These are phyloP conservation scores for Alviniconcha marisindica DNA, from an alignment of 1,140 invertebrate genomes.

Conservation along the genomic window DNA sequence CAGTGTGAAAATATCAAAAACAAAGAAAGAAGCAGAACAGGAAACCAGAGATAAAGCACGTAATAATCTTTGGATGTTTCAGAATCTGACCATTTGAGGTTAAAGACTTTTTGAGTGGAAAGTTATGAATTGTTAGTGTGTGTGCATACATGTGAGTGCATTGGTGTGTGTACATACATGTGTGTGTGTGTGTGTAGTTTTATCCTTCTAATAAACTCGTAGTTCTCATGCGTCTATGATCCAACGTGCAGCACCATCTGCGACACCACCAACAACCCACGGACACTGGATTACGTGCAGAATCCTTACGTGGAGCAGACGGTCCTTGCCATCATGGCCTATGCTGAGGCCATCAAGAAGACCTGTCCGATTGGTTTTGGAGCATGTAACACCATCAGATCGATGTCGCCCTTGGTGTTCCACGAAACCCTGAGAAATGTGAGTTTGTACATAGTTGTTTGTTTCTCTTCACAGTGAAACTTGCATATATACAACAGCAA, in stretches of 20 bases:
- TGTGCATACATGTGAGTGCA: too few species aligned
- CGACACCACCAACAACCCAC: background rate
- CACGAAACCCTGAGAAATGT: slow-evolving; percentile 37
- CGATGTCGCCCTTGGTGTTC: slow-evolving; percentile 51
- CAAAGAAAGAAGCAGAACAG: too few species aligned
- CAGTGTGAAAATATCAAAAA: too few species aligned
- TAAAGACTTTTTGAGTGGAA: too few species aligned
- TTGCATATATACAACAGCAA: too few species aligned
- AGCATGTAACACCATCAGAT: slow-evolving; percentile 43
- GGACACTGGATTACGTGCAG: slow-evolving; percentile 30
- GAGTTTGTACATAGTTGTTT: too few species aligned
- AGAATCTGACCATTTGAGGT: too few species aligned
- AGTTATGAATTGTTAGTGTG: too few species aligned
- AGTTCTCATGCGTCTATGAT: background rate
- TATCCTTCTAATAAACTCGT: background rate
- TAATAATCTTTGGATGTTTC: too few species aligned
- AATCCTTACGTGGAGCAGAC: slow-evolving; percentile 54
- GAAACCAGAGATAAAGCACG: too few species aligned
- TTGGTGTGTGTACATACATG: too few species aligned
- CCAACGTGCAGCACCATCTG: background rate
- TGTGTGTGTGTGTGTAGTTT: background rate
- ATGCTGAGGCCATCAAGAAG: slow-evolving; percentile 55
- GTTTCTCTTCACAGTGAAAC: too few species aligned
- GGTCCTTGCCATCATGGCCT: slow-evolving; percentile 64
- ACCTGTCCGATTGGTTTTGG: slow-evolving; percentile 45